Evolutionary conservation across 2,888 invertebrate genomes (phyloP).

Genomic region (Drosophila pseudotakahashii): DNA sequence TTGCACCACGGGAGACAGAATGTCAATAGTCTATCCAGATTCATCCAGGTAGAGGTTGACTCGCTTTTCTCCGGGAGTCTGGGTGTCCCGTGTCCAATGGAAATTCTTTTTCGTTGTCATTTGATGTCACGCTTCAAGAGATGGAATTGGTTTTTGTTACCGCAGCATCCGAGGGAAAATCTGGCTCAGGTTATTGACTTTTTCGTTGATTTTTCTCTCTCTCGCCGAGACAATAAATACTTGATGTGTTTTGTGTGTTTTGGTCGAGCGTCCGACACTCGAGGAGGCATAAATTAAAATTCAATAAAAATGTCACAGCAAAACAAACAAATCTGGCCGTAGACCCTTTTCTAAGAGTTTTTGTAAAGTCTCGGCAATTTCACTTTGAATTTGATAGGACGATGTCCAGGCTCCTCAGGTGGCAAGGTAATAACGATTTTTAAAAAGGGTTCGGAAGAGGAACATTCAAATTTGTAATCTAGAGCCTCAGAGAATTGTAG

Average conservation of each 20-base stretch:
- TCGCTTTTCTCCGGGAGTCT: slow-evolving; percentile 7
- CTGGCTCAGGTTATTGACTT: slow-evolving; percentile 70
- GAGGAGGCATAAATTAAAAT: slow-evolving; percentile 74
- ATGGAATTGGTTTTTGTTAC: slow-evolving; percentile 63
- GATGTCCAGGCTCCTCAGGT: background rate
- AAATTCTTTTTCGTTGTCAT: slow-evolving; percentile 55
- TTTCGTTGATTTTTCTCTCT: slow-evolving; percentile 31
- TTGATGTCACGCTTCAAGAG: slow-evolving; percentile 73
- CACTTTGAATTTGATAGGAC: slow-evolving; percentile 49
- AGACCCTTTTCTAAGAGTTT: slow-evolving; percentile 28
- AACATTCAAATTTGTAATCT: background rate
- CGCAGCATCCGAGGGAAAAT: slow-evolving; percentile 27
- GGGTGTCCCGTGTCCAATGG: slow-evolving; percentile 37
- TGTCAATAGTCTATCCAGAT: slow-evolving; percentile 32
- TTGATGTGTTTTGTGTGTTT: slow-evolving; percentile 36
- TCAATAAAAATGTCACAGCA: slow-evolving; percentile 79
- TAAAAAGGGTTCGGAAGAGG: background rate
- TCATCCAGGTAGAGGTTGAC: slow-evolving; percentile 27
- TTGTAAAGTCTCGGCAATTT: slow-evolving; percentile 28
- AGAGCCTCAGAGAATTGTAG: no score
- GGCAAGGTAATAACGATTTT: background rate
- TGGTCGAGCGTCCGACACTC: slow-evolving; percentile 36
- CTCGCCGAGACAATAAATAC: slow-evolving; percentile 33
- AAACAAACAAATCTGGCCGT: slow-evolving; percentile 37
- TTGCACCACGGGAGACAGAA: slow-evolving; percentile 35